A percentile compares a stretch with the other conserved stretches of the same genome.
Conservation (phyloP, 2,113 vertebrate genomes). For the Sapayoa aenigma region DNA sequence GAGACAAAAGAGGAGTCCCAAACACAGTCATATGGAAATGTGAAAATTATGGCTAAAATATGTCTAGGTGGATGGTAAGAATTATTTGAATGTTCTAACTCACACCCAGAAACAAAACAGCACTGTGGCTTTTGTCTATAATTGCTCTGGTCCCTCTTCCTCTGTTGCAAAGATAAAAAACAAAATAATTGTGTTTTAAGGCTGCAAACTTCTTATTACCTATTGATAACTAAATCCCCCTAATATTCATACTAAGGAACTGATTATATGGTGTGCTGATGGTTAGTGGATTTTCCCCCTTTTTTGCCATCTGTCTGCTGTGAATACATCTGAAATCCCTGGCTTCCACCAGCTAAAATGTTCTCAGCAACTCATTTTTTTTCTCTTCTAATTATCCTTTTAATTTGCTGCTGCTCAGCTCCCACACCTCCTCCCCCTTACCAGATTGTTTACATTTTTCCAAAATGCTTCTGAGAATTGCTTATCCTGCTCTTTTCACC, state of each 20-base stretch:
- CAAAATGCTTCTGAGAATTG: slow-evolving; percentile 33
- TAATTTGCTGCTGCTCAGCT: slow-evolving; percentile 58
- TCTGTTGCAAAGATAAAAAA: background rate
- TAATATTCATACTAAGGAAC: slow-evolving; percentile 11
- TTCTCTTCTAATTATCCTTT: slow-evolving; percentile 60
- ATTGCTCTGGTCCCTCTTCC: background rate
- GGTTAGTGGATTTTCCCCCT: background rate
- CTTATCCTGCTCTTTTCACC: slow-evolving; percentile 53
- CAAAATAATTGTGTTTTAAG: background rate
- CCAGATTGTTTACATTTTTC: slow-evolving; percentile 68
- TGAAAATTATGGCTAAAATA: background rate
- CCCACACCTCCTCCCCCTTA: slow-evolving; percentile 51
- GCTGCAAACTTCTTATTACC: background rate
- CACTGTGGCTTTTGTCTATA: background rate
- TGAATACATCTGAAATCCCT: slow-evolving; percentile 48
- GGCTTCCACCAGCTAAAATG: slow-evolving; percentile 31
- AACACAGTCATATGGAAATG: background rate
- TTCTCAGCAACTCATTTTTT: slow-evolving; percentile 1
- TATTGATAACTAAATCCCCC: background rate
- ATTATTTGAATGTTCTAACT: background rate
- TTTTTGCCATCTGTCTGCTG: slow-evolving; percentile 61
- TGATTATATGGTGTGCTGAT: background rate
- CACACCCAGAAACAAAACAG: background rate
- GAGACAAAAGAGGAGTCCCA: background rate
- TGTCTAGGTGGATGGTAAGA: background rate